These are phyloP conservation scores for Sorex araneus DNA, from an alignment of 2,113 vertebrate species.

Conservation along the genomic window DNA sequence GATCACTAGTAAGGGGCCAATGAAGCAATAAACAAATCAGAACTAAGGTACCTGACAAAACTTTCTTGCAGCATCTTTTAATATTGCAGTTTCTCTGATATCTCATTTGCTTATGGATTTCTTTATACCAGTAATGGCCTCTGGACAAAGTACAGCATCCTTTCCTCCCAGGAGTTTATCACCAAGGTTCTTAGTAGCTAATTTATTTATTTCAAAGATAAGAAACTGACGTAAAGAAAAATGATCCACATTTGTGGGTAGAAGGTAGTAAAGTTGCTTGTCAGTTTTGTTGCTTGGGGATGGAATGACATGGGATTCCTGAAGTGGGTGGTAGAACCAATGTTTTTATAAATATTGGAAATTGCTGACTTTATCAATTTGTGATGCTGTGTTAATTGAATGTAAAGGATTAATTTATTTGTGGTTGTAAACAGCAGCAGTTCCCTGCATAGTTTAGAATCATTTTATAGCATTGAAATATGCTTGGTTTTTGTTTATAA, in stretches of 20 bases:
- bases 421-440: constrained; percentile 48
- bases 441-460: constrained; percentile 68
- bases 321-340: constrained; percentile 60
- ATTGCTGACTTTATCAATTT: not conserved
- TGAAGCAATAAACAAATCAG: not conserved
- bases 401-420: constrained; percentile 67
- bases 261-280: constrained; percentile 3
- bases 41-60: not conserved
- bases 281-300: constrained; percentile 24
- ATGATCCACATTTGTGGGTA: not conserved
- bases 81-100: not conserved
- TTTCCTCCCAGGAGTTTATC: not conserved
- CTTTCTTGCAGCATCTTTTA: not conserved
- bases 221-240: not conserved
- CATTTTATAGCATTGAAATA: constrained; percentile 70
- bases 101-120: not conserved
- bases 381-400: not conserved
- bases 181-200: not conserved
- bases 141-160: not conserved
- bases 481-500: constrained; percentile 75
- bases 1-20: not conserved
- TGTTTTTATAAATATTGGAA: constrained; percentile 56
- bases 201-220: constrained; percentile 37
- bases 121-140: not conserved
- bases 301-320: not conserved